Evolutionary conservation across 2,113 vertebrate species (phyloP).

Genomic region (Chaetorhynchus papuensis): DNA sequence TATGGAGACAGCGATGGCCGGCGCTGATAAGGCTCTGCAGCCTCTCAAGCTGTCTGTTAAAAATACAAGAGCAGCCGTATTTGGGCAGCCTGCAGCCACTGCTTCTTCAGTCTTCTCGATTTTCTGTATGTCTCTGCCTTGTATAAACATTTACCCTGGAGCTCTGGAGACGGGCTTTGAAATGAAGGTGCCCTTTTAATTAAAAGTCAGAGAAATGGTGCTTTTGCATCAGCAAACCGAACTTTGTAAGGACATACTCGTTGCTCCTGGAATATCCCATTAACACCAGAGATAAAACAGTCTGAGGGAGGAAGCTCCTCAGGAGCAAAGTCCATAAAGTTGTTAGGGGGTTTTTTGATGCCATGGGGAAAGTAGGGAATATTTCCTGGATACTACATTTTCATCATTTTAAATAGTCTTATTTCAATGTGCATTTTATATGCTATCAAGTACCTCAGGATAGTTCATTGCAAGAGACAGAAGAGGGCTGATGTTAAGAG

Average conservation of each 20-base stretch:
- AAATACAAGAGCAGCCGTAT: background rate
- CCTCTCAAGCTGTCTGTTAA: background rate
- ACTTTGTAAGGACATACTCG: background rate
- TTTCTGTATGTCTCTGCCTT: background rate
- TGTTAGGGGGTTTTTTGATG: background rate
- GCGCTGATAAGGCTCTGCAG: background rate
- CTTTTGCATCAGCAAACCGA: background rate
- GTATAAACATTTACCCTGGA: slow-evolving; percentile 49
- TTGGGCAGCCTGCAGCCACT: background rate
- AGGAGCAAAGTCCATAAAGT: background rate
- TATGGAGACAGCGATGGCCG: slow-evolving; percentile 30
- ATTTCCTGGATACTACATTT: background rate
- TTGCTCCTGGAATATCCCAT: background rate
- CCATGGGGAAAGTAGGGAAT: background rate
- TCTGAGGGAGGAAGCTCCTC: background rate
- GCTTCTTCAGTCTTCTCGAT: background rate
- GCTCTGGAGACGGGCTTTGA: slow-evolving; percentile 4
- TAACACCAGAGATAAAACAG: background rate
- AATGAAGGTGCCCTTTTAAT: slow-evolving; percentile 34
- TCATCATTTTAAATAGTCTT: background rate
- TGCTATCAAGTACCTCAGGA: background rate
- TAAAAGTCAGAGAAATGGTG: background rate
- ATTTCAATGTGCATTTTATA: background rate
- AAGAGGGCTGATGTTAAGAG: background rate
- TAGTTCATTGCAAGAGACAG: background rate